phyloP scores from a whole-genome alignment of 2,888 invertebrate species.

The Harpalus rubripes region DNA sequence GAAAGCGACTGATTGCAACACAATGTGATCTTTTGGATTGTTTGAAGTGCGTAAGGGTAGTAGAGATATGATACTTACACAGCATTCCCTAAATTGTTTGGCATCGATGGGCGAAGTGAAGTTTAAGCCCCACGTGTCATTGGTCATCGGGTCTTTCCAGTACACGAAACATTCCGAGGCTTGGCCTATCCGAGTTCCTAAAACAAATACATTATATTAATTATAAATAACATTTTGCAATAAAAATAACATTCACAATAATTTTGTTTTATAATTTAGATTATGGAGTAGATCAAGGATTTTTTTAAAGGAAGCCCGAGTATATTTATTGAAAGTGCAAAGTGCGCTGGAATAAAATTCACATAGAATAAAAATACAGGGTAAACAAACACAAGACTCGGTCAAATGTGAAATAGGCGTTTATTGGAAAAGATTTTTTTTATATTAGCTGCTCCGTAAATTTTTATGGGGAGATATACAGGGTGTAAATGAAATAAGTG shows the following conservation, averaged over 20 bases:
- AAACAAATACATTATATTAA: conserved; percentile 69
- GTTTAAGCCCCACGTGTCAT: conserved; percentile 98
- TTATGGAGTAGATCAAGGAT: too few relatives aligned
- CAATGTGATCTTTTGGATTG: conserved; percentile 65
- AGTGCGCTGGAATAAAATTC: too few relatives aligned
- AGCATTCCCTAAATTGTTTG: conserved; percentile 97
- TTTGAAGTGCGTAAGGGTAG: conserved; percentile 52
- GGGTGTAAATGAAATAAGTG: too few relatives aligned
- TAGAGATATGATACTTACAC: conserved; percentile 86
- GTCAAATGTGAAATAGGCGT: too few relatives aligned
- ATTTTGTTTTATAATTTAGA: too few relatives aligned
- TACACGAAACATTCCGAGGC: conserved; percentile 99
- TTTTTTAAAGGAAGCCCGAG: too few relatives aligned
- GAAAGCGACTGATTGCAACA: conserved; percentile 58
- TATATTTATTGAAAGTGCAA: too few relatives aligned
- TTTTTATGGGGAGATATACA: too few relatives aligned
- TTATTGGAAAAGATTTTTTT: too few relatives aligned
- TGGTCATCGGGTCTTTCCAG: conserved; percentile 98
- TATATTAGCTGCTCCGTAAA: too few relatives aligned
- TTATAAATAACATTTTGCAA: not conserved
- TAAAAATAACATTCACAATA: not conserved
- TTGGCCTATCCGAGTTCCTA: conserved; percentile 97
- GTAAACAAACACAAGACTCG: too few relatives aligned
- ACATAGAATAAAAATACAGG: too few relatives aligned
- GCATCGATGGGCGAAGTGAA: conserved; percentile 98